phyloP scores from a whole-genome alignment of 2,113 vertebrate genomes.

The Rhabdomys dilectus region DNA sequence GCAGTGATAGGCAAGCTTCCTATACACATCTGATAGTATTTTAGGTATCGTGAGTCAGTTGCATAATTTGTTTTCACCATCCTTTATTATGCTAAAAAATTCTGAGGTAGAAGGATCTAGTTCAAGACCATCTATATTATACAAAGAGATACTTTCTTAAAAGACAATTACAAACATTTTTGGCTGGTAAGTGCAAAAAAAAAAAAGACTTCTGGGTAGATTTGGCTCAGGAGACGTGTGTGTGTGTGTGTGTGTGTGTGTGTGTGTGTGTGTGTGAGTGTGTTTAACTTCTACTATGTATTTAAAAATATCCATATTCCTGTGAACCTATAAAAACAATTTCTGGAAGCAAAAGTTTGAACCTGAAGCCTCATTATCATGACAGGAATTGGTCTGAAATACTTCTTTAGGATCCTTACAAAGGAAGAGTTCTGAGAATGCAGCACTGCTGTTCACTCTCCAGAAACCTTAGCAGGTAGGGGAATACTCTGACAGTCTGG shows the following conservation, averaged over 20 bases:
- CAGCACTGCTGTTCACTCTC: neutral
- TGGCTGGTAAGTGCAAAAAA: neutral
- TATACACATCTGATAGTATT: neutral
- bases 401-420: neutral
- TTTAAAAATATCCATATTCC: slow-evolving; percentile 21
- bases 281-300: neutral
- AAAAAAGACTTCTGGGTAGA: slow-evolving; percentile 30
- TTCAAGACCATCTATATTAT: neutral
- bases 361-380: neutral
- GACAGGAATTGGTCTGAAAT: neutral
- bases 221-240: neutral
- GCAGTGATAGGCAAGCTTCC: neutral
- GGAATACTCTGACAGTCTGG: neutral
- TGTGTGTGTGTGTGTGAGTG: too few relatives aligned
- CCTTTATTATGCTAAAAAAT: slow-evolving; percentile 9
- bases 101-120: neutral
- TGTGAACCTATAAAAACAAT: neutral
- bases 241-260: neutral
- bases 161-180: neutral
- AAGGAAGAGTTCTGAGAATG: neutral
- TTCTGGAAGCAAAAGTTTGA: neutral
- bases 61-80: slow-evolving; percentile 27
- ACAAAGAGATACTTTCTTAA: neutral
- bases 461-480: neutral
- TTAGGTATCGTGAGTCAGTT: neutral